A percentile compares a stretch with the other conserved stretches of the same genome.
These are phyloP conservation scores for Bombylius major DNA, from an alignment of 2,888 invertebrate species.

Conservation along the genomic window DNA sequence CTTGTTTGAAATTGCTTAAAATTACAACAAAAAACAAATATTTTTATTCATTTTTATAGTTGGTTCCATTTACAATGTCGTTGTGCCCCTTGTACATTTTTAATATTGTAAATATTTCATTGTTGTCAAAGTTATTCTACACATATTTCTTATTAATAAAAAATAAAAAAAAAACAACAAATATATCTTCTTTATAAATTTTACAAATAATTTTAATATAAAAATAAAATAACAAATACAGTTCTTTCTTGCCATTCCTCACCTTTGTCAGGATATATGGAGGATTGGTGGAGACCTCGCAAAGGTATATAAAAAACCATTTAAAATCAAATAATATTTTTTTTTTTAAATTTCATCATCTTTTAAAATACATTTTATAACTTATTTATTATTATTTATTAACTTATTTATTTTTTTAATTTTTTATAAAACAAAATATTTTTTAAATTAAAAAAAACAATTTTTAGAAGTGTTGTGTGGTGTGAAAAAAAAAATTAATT, in stretches of 20 bases:
- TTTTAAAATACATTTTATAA: too few relatives aligned
- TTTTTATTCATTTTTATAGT: too few relatives aligned
- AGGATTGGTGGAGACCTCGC: conserved; percentile 95
- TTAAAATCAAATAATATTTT: not conserved
- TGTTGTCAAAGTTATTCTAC: too few relatives aligned
- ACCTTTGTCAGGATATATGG: conserved; percentile 93
- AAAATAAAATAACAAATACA: conserved; percentile 40
- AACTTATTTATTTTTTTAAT: not conserved
- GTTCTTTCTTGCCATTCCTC: conserved; percentile 65
- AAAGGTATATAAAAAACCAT: conserved; percentile 62
- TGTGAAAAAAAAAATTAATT: too few relatives aligned
- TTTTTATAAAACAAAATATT: not conserved
- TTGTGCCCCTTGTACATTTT: too few relatives aligned
- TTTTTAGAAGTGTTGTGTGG: too few relatives aligned
- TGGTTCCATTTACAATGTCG: too few relatives aligned
- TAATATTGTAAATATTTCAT: too few relatives aligned
- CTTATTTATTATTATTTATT: conserved; percentile 12
- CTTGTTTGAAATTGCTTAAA: too few relatives aligned
- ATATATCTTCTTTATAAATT: conserved; percentile 4
- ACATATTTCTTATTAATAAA: not conserved
- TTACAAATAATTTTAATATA: too few relatives aligned
- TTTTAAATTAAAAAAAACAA: not conserved
- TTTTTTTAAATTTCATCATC: too few relatives aligned
- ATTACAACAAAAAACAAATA: too few relatives aligned
- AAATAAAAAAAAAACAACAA: not conserved